phyloP scores from a whole-genome alignment of 2,113 vertebrate species.

The Balaeniceps rex region DNA sequence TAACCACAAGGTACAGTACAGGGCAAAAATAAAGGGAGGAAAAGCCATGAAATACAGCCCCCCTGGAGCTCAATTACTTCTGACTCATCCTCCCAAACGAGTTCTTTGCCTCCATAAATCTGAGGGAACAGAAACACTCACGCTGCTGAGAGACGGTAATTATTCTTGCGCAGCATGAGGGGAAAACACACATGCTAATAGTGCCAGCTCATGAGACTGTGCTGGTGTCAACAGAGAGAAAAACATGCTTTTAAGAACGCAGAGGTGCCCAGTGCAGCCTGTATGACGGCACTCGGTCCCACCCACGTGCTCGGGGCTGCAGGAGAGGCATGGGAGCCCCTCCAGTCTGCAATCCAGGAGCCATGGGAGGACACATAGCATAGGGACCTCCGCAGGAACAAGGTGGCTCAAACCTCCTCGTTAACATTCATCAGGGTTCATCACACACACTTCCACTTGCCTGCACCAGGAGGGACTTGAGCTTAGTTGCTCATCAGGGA shows the following conservation, averaged over 20 bases:
- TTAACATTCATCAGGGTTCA: background rate
- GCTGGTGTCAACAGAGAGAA: background rate
- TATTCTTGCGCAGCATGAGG: background rate
- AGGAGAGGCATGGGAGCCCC: rapidly evolving
- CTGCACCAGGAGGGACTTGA: background rate
- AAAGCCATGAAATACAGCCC: conserved; percentile 5
- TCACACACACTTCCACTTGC: background rate
- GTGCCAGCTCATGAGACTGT: background rate
- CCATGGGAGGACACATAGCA: background rate
- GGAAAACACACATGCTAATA: background rate
- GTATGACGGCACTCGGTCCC: background rate
- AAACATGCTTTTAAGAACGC: background rate
- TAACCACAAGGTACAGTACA: background rate
- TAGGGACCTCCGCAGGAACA: background rate
- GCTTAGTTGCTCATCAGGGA: background rate
- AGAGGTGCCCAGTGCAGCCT: background rate
- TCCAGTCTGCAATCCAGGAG: background rate
- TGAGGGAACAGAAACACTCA: conserved; percentile 19
- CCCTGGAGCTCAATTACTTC: conserved; percentile 46
- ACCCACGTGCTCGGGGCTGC: rapidly evolving
- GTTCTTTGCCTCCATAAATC: conserved; percentile 48
- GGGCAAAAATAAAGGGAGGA: background rate
- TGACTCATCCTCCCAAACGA: conserved; percentile 54
- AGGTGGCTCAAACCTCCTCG: background rate
- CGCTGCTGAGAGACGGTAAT: conserved; percentile 26